A percentile compares a stretch with the other conserved stretches of the same genome.
phyloP scores from a whole-genome alignment of 2,797 vertebrate species.

The Streptopelia turtur region DNA sequence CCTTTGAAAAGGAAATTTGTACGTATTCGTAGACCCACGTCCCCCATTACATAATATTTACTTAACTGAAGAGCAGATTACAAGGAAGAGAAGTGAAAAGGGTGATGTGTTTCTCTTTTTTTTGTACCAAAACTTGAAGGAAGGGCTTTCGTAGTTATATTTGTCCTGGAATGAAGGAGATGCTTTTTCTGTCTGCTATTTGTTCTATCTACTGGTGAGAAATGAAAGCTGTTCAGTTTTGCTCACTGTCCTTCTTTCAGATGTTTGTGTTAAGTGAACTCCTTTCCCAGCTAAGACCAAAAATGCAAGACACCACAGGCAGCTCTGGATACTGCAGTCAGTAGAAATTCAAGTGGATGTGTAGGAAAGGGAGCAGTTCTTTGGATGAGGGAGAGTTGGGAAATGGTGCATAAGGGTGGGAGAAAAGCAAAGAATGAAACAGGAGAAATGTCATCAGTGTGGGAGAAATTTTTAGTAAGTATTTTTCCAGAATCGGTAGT shows the following conservation, averaged over 20 bases:
- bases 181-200: not conserved
- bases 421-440: not conserved
- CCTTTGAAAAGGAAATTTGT: not conserved
- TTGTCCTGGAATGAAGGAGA: not conserved
- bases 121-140: not conserved
- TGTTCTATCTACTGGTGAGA: not conserved
- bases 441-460: not conserved
- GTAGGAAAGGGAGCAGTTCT: not conserved
- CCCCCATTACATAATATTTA: not conserved
- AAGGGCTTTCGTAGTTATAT: not conserved
- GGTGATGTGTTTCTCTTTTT: not conserved
- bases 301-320: not conserved
- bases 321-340: not conserved
- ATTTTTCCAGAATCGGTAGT: not conserved
- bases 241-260: not conserved
- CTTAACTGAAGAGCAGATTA: not conserved
- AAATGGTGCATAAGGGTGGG: not conserved
- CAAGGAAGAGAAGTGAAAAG: not conserved
- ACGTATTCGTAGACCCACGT: accelerated
- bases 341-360: not conserved
- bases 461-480: not conserved
- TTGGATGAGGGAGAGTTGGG: not conserved
- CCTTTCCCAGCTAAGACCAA: not conserved
- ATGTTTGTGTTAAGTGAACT: not conserved
- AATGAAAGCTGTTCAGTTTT: not conserved